These are phyloP conservation scores for Semaprochilodus insignis DNA, from an alignment of 2,797 vertebrate species.

Conservation along the genomic window DNA sequence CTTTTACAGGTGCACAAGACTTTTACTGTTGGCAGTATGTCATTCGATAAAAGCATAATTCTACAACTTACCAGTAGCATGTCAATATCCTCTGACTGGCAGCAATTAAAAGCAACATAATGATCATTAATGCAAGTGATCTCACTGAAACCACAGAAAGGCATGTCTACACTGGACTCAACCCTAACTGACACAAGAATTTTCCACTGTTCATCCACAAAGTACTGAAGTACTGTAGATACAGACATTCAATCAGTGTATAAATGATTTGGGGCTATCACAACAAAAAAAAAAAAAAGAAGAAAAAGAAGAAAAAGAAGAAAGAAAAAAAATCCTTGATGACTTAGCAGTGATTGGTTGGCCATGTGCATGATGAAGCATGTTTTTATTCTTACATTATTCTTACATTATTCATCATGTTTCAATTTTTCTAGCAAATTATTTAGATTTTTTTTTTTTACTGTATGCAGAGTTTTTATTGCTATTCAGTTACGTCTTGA, in stretches of 20 bases:
- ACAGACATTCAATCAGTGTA: background rate
- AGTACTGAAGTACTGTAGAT: background rate
- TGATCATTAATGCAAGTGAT: constrained; percentile 45
- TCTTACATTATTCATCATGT: no score
- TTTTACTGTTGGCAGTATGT: background rate
- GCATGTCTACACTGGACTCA: background rate
- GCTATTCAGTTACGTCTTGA: no score
- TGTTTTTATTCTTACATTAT: no score
- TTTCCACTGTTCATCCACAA: background rate
- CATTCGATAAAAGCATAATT: background rate
- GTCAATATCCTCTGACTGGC: constrained; percentile 93
- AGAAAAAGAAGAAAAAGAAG: no score
- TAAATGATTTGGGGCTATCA: background rate
- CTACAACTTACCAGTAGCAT: constrained; percentile 85
- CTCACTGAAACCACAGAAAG: background rate
- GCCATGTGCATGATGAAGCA: no score
- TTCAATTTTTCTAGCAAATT: no score
- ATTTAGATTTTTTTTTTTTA: no score
- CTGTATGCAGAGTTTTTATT: no score
- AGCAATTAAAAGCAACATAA: constrained; percentile 75
- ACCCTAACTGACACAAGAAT: background rate
- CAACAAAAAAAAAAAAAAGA: background rate
- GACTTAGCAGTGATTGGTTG: no score
- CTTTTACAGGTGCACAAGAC: background rate
- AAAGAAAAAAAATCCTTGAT: background rate